phyloP scores from a whole-genome alignment of 2,888 invertebrate genomes.

The Cinara cedri region DNA sequence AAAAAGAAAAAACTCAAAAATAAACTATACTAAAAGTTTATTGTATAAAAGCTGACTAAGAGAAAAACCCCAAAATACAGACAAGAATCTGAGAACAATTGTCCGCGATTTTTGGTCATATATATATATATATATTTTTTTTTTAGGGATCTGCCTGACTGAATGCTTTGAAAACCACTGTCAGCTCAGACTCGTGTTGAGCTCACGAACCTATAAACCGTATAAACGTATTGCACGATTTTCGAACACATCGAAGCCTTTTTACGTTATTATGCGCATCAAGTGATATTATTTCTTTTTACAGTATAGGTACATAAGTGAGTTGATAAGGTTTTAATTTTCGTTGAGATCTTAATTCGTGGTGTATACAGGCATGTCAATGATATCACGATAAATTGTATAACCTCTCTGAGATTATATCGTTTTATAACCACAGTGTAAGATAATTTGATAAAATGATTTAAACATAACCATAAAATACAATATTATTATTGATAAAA shows the following conservation, averaged over 20 bases:
- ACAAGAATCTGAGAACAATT: slow-evolving; percentile 11
- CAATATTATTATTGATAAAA: neutral
- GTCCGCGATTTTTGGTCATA: neutral
- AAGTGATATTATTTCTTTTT: neutral
- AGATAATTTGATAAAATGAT: neutral
- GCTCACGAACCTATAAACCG: neutral
- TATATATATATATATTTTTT: too few relatives aligned
- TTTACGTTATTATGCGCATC: too few relatives aligned
- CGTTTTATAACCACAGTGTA: neutral
- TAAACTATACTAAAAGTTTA: neutral
- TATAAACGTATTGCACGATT: neutral
- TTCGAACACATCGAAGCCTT: neutral
- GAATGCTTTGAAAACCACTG: neutral
- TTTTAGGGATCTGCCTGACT: slow-evolving; percentile 13
- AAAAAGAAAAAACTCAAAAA: neutral
- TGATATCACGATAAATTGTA: too few relatives aligned
- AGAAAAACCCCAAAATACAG: slow-evolving; percentile 3
- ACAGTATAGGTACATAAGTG: neutral
- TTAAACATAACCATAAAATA: slow-evolving; percentile 17
- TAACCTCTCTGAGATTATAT: neutral
- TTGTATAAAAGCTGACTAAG: neutral
- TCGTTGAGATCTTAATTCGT: too few relatives aligned
- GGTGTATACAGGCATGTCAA: too few relatives aligned
- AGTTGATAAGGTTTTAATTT: neutral
- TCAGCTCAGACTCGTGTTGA: neutral